A percentile compares a stretch with the other conserved stretches of the same genome.
These are phyloP conservation scores for Calonectris borealis DNA, from an alignment of 2,113 vertebrate genomes.

Conservation along the genomic window DNA sequence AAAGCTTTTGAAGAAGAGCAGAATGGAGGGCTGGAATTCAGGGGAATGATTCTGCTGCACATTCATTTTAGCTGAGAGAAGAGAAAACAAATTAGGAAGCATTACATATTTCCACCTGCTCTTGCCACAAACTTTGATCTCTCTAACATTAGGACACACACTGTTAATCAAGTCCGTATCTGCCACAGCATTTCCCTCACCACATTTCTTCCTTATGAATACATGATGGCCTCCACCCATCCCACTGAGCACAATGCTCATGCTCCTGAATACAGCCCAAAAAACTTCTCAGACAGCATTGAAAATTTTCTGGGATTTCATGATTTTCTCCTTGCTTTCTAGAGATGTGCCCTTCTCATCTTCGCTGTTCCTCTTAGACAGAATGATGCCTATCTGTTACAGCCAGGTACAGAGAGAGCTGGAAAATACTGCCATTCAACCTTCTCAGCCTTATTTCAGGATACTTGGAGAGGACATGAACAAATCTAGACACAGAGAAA, in stretches of 20 bases:
- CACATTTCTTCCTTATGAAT: slow-evolving; percentile 41
- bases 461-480: neutral
- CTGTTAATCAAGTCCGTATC: neutral
- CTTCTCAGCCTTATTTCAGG: neutral
- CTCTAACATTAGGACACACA: neutral
- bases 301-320: neutral
- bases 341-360: neutral
- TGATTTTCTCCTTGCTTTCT: neutral
- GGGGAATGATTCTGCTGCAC: neutral
- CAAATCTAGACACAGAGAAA: neutral
- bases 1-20: neutral
- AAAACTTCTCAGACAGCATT: neutral
- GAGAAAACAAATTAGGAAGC: slow-evolving; percentile 1
- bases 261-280: neutral
- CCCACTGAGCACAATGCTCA: neutral
- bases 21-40: neutral
- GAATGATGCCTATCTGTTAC: neutral
- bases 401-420: neutral
- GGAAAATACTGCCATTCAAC: neutral
- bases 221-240: slow-evolving; percentile 13
- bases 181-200: neutral
- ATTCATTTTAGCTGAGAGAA: neutral
- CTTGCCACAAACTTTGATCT: neutral
- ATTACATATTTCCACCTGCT: neutral
- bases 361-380: neutral